A percentile compares a stretch with the other conserved stretches of the same genome.
These are phyloP conservation scores for Orientallactaga sibirica DNA, from an alignment of 2,797 vertebrate species.

Conservation along the genomic window DNA sequence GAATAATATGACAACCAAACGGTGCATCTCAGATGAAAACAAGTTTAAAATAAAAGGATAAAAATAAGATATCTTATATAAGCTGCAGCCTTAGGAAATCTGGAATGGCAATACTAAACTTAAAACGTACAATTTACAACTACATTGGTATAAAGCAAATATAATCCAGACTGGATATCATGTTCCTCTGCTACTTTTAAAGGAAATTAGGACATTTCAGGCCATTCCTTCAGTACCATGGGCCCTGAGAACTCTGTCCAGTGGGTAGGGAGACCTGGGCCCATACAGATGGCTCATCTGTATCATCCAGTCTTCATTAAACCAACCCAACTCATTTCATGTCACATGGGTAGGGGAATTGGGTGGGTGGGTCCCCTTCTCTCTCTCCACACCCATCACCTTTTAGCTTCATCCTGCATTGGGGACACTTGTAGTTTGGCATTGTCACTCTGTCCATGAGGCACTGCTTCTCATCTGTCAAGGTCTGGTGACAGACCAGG, in stretches of 20 bases:
- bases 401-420: neutral
- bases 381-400: neutral
- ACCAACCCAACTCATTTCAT: neutral
- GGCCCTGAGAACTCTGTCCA: neutral
- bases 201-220: neutral
- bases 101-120: too few species aligned
- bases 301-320: neutral
- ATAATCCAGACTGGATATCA: neutral
- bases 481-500: neutral
- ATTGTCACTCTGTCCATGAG: neutral
- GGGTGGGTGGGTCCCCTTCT: neutral
- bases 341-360: neutral
- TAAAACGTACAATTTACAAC: neutral
- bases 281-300: neutral
- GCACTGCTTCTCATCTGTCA: neutral
- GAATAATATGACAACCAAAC: too few species aligned
- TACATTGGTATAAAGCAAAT: neutral
- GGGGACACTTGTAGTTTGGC: neutral
- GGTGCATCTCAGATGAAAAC: too few species aligned
- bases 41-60: too few species aligned
- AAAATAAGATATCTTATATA: too few species aligned
- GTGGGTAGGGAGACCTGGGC: too few species aligned
- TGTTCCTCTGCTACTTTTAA: neutral
- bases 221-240: neutral
- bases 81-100: too few species aligned